These are phyloP conservation scores for Alces alces DNA, from an alignment of 2,113 vertebrate genomes.

Conservation along the genomic window DNA sequence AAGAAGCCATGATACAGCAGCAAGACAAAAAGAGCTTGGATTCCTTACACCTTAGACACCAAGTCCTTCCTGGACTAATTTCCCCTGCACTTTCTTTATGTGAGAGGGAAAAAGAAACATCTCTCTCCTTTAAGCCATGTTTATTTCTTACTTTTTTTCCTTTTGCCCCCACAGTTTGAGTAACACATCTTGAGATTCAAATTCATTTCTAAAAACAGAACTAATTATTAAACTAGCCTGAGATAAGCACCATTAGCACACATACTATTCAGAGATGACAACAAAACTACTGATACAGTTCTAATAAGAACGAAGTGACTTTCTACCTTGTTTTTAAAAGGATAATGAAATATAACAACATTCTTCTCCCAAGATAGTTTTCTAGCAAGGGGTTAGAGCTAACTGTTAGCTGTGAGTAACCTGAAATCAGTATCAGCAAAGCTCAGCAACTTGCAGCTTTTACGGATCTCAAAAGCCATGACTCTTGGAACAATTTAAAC, in stretches of 20 bases:
- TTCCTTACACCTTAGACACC: background rate
- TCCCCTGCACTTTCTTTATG: background rate
- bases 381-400: background rate
- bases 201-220: background rate
- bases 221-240: background rate
- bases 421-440: background rate
- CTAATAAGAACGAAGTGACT: background rate
- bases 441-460: background rate
- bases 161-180: background rate
- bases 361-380: background rate
- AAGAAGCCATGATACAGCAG: background rate
- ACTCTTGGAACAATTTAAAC: background rate
- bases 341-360: background rate
- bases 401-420: background rate
- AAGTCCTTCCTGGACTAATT: background rate
- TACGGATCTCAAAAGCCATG: background rate
- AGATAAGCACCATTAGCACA: background rate
- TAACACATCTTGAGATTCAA: background rate
- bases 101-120: background rate
- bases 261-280: background rate
- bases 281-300: background rate
- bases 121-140: background rate
- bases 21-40: background rate
- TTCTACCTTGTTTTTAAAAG: background rate
- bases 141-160: background rate